phyloP scores from a whole-genome alignment of 2,797 vertebrate species.

The Megaceryle alcyon region DNA sequence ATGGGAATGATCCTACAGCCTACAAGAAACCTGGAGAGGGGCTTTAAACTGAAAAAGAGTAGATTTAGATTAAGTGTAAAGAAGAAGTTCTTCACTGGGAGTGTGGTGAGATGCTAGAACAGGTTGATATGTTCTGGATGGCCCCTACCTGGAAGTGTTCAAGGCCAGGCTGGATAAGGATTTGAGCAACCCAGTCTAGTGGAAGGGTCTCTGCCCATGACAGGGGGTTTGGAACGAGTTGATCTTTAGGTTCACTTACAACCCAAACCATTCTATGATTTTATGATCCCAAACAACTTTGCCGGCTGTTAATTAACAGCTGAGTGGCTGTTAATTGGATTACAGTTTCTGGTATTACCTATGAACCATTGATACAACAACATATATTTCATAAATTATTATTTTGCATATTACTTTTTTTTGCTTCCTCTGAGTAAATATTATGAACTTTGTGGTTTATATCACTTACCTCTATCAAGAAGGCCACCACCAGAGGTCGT shows the following conservation, averaged over 20 bases:
- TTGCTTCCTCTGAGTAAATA: background rate
- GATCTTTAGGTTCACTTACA: background rate
- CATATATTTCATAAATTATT: background rate
- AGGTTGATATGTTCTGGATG: too few species aligned
- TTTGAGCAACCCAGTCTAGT: too few species aligned
- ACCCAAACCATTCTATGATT: background rate
- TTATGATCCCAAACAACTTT: background rate
- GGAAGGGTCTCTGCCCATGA: too few species aligned
- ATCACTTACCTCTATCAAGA: background rate
- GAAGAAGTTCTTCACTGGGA: too few species aligned
- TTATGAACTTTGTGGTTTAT: background rate
- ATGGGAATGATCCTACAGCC: background rate
- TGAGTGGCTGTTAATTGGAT: background rate
- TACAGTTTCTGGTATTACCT: background rate
- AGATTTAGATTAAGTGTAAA: too few species aligned
- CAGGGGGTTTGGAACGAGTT: too few species aligned
- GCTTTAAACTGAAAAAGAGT: too few species aligned
- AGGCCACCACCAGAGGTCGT: background rate
- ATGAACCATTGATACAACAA: background rate
- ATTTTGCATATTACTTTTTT: background rate
- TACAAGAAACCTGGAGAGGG: too few species aligned
- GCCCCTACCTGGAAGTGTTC: too few species aligned
- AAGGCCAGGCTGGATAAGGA: too few species aligned
- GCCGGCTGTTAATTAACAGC: background rate
- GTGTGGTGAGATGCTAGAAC: too few species aligned